These are phyloP conservation scores for Oriolus oriolus DNA, from an alignment of 2,113 vertebrate genomes.

Conservation along the genomic window DNA sequence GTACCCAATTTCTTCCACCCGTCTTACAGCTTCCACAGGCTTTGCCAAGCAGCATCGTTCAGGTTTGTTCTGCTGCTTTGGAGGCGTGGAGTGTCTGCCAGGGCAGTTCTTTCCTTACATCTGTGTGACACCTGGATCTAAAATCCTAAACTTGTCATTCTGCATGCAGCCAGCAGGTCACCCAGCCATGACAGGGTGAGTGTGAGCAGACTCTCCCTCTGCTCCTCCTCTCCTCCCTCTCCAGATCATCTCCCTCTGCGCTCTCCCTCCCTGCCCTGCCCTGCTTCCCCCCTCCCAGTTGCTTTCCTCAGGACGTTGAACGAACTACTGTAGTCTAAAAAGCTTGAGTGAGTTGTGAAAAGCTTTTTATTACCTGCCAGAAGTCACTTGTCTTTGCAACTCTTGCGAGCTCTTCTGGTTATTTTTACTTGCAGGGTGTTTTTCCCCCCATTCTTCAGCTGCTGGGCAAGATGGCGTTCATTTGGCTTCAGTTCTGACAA, in stretches of 20 bases:
- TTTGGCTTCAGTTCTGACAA: slow-evolving; percentile 99
- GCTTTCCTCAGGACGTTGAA: neutral
- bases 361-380: slow-evolving; percentile 82
- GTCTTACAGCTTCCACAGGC: too few relatives aligned
- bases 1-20: neutral
- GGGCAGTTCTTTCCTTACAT: neutral
- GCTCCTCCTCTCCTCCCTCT: neutral
- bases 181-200: rapidly evolving
- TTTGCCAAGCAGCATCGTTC: neutral
- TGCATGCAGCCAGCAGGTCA: neutral
- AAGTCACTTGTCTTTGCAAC: slow-evolving; percentile 80
- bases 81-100: neutral
- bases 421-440: slow-evolving; percentile 90
- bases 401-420: slow-evolving; percentile 80
- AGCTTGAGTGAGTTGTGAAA: slow-evolving; percentile 53
- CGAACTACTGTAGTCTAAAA: neutral
- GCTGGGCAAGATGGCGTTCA: slow-evolving; percentile 91
- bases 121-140: neutral
- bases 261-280: too few relatives aligned
- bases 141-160: neutral
- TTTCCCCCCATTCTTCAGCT: slow-evolving; percentile 89
- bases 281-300: neutral
- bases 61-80: neutral
- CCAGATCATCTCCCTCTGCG: neutral
- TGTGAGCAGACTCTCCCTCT: neutral